These are phyloP conservation scores for Drosophila sordidapex DNA, from an alignment of 2,888 invertebrate genomes.

Conservation along the genomic window DNA sequence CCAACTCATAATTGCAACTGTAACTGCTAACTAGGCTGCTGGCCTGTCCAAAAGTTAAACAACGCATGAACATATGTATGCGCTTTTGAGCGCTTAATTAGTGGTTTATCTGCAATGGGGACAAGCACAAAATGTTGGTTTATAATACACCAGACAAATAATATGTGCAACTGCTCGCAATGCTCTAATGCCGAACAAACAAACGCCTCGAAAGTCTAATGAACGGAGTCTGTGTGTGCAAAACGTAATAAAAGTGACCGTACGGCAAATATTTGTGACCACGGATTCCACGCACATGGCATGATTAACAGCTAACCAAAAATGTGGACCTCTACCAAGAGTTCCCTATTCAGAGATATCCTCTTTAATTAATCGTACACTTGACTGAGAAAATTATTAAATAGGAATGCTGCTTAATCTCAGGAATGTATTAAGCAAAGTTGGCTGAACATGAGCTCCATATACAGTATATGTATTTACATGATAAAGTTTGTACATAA, in stretches of 20 bases:
- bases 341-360: neutral
- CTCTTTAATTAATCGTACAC: neutral
- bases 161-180: neutral
- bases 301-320: conserved; percentile 1
- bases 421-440: neutral
- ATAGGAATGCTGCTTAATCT: neutral
- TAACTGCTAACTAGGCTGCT: conserved; percentile 19
- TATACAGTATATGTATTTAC: neutral
- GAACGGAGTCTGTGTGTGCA: neutral
- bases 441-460: neutral
- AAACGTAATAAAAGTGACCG: conserved; percentile 1
- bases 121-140: conserved; percentile 23
- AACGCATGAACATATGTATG: conserved; percentile 16
- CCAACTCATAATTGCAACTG: conserved; percentile 44
- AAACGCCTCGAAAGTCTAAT: conserved; percentile 1
- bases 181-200: neutral
- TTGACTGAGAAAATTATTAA: too few species aligned
- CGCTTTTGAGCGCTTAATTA: conserved; percentile 32
- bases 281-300: neutral
- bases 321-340: too few species aligned
- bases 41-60: conserved; percentile 51
- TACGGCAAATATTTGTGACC: neutral
- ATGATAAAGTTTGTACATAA: neutral
- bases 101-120: conserved; percentile 22
- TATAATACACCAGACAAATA: neutral